Percentiles rank a stretch among this genome's conserved stretches.
Evolutionary conservation across 2,888 invertebrate genomes (phyloP).

Genomic region (Calliopum simillimum): DNA sequence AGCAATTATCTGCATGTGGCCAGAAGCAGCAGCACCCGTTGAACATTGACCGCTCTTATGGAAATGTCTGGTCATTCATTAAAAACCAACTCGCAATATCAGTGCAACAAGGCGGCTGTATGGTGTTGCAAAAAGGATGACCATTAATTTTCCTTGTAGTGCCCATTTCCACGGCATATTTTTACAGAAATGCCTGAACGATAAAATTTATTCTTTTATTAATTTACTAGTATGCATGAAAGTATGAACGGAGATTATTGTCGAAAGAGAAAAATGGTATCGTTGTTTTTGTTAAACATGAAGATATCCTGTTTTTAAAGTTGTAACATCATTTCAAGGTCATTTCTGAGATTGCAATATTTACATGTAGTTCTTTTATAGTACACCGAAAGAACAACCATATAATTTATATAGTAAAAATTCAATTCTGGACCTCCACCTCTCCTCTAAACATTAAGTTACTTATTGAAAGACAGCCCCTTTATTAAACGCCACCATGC

Average conservation of each 20-base stretch:
- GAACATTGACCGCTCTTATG: background rate
- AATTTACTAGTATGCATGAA: no score
- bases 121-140: conserved; percentile 12
- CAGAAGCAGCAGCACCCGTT: conserved; percentile 42
- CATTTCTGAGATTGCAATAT: no score
- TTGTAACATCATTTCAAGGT: background rate
- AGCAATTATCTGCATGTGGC: conserved; percentile 67
- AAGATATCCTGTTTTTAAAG: conserved; percentile 20
- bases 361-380: no score
- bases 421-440: no score
- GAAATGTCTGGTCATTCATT: conserved; percentile 2
- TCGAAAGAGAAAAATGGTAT: no score
- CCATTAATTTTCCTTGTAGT: conserved; percentile 34
- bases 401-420: no score
- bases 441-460: no score
- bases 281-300: background rate
- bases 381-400: no score
- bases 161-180: conserved; percentile 17
- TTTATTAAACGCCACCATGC: no score
- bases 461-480: no score
- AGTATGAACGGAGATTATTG: no score
- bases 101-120: background rate
- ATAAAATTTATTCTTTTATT: background rate
- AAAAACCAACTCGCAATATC: background rate
- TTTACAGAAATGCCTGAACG: background rate